Evolutionary conservation across 1,140 invertebrate genomes (phyloP).

Genomic region (Bombus huntii): DNA sequence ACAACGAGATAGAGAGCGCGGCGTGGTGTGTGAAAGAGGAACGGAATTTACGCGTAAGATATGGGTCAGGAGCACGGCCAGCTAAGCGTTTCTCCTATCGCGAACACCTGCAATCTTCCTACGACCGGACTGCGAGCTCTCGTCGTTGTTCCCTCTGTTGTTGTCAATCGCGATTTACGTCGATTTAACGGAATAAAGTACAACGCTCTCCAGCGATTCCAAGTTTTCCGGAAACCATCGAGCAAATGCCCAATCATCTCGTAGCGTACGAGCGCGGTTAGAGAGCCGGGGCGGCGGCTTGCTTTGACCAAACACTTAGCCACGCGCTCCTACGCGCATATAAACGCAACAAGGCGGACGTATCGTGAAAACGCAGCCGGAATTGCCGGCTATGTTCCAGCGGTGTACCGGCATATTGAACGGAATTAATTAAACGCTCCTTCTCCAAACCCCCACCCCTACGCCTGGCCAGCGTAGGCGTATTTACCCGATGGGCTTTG

Average conservation of each 20-base stretch:
- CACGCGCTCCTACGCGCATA: background rate
- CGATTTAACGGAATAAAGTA: background rate
- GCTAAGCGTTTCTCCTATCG: conserved; percentile 18
- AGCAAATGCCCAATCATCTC: background rate
- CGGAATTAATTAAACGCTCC: conserved; percentile 67
- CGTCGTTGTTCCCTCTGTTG: too few species aligned
- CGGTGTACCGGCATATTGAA: conserved; percentile 51
- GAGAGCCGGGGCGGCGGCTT: background rate
- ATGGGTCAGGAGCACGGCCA: conserved; percentile 40
- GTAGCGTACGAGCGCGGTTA: background rate
- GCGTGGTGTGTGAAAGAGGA: background rate
- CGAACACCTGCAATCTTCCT: background rate
- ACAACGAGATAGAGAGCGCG: conserved; percentile 21
- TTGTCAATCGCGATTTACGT: background rate
- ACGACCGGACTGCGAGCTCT: background rate
- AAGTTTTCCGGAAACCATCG: too few species aligned
- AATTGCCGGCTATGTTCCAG: conserved; percentile 29
- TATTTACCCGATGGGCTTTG: conserved; percentile 66
- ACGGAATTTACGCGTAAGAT: conserved; percentile 51
- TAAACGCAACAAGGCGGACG: conserved; percentile 27
- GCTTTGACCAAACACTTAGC: background rate
- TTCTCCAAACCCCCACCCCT: background rate
- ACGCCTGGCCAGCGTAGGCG: conserved; percentile 42
- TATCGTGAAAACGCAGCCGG: conserved; percentile 49
- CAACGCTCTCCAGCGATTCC: background rate